A percentile compares a stretch with the other conserved stretches of the same genome.
These are phyloP conservation scores for Lissocephala sabroskyi DNA, from an alignment of 2,888 invertebrate species.

Conservation along the genomic window DNA sequence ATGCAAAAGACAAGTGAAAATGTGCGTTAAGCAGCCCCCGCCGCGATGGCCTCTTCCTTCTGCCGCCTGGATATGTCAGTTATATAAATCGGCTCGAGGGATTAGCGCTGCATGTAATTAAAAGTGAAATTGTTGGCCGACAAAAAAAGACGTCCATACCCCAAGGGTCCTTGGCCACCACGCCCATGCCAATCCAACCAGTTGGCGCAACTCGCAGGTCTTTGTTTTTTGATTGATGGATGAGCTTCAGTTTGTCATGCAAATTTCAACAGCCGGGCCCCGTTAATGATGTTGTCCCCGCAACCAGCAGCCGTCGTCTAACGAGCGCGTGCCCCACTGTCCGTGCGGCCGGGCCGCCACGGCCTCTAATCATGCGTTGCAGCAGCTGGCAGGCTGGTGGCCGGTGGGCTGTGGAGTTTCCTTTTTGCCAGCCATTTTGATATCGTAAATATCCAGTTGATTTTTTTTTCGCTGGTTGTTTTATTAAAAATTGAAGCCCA, in stretches of 20 bases:
- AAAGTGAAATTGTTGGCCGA: constrained; percentile 52
- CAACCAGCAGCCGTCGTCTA: no score
- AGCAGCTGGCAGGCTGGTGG: no score
- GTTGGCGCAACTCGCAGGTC: constrained; percentile 9
- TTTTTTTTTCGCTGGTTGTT: no score
- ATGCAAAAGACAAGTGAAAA: constrained; percentile 62
- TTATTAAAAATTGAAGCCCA: constrained; percentile 59
- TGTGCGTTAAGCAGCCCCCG: constrained; percentile 45
- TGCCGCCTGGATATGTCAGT: no score
- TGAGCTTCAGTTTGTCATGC: constrained; percentile 66
- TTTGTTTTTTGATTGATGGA: constrained; percentile 56
- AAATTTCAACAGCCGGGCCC: constrained; percentile 50
- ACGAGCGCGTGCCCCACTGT: constrained; percentile 43
- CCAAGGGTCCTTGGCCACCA: constrained; percentile 23
- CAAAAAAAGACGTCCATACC: not conserved
- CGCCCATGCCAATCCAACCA: no score
- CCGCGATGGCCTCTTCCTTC: no score
- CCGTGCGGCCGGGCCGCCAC: not conserved
- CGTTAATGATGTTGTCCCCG: constrained; percentile 41
- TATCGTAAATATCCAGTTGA: constrained; percentile 61
- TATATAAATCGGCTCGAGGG: constrained; percentile 37
- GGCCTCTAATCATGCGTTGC: no score
- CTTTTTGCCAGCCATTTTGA: constrained; percentile 45
- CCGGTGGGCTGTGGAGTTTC: not conserved
- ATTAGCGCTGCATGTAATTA: constrained; percentile 45